These are phyloP conservation scores for Rhegmatorhina hoffmannsi DNA, from an alignment of 2,113 vertebrate genomes.

Conservation along the genomic window DNA sequence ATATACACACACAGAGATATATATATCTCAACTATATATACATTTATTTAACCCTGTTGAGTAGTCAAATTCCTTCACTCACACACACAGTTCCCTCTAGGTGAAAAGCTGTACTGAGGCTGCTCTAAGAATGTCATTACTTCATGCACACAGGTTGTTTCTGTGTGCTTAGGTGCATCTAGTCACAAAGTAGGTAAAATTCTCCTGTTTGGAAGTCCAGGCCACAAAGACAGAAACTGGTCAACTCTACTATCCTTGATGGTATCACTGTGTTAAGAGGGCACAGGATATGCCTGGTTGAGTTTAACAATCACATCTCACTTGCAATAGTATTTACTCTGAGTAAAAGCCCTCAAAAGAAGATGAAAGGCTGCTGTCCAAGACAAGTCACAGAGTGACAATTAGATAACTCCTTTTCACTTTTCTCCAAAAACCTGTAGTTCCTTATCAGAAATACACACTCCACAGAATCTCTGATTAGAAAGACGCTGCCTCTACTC, in stretches of 20 bases:
- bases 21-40: not conserved
- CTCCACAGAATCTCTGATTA: not conserved
- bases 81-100: not conserved
- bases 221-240: not conserved
- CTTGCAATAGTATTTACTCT: not conserved
- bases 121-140: not conserved
- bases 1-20: not conserved
- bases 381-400: not conserved
- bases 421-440: not conserved
- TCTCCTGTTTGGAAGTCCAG: not conserved
- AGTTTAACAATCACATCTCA: not conserved
- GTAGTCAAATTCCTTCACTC: not conserved
- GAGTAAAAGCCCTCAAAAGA: not conserved
- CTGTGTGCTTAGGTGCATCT: not conserved
- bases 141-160: rapidly evolving
- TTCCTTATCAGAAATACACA: not conserved
- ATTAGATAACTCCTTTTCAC: not conserved
- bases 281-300: not conserved
- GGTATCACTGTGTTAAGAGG: not conserved
- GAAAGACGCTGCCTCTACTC: not conserved
- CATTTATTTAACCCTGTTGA: not conserved
- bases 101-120: not conserved
- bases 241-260: not conserved
- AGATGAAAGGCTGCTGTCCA: not conserved
- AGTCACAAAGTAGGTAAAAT: not conserved